Evolutionary conservation across 2,888 invertebrate species (phyloP).

Genomic region (Ennomos erosarius): DNA sequence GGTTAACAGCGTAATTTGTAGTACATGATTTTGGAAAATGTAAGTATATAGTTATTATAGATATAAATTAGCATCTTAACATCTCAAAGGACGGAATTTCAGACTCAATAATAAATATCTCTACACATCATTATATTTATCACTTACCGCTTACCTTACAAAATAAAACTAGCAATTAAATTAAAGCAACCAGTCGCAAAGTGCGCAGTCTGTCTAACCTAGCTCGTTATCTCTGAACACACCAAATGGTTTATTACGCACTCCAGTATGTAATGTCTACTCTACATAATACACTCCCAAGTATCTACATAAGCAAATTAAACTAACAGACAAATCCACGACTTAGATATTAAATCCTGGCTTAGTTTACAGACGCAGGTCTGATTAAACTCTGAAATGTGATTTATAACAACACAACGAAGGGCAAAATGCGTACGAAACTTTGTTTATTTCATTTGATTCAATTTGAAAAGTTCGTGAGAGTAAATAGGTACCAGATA

Average conservation of each 20-base stretch:
- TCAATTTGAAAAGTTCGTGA: slow-evolving; percentile 20
- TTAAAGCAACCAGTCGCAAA: slow-evolving; percentile 14
- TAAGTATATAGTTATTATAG: no score
- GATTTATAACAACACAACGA: slow-evolving; percentile 17
- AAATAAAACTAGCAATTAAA: slow-evolving; percentile 17
- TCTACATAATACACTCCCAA: background rate
- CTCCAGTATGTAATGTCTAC: slow-evolving; percentile 4
- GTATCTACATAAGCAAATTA: slow-evolving; percentile 18
- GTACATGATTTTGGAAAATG: no score
- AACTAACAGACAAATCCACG: slow-evolving; percentile 13
- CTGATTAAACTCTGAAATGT: slow-evolving; percentile 19
- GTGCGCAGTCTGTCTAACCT: slow-evolving; percentile 23
- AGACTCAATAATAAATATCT: no score
- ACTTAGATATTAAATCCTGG: slow-evolving; percentile 24
- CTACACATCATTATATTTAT: no score
- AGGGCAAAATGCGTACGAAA: slow-evolving; percentile 18
- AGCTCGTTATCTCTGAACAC: slow-evolving; percentile 20
- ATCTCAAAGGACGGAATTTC: no score
- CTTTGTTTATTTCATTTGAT: slow-evolving; percentile 26
- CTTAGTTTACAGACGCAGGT: slow-evolving; percentile 11
- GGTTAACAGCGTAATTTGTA: no score
- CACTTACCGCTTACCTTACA: background rate
- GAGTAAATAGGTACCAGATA: slow-evolving; percentile 11
- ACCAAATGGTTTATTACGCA: slow-evolving; percentile 14
- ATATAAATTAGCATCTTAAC: no score